Conservation (phyloP, 30 jellyfish, hydroid and myxozoan species). For the Hydractinia echinata region DNA sequence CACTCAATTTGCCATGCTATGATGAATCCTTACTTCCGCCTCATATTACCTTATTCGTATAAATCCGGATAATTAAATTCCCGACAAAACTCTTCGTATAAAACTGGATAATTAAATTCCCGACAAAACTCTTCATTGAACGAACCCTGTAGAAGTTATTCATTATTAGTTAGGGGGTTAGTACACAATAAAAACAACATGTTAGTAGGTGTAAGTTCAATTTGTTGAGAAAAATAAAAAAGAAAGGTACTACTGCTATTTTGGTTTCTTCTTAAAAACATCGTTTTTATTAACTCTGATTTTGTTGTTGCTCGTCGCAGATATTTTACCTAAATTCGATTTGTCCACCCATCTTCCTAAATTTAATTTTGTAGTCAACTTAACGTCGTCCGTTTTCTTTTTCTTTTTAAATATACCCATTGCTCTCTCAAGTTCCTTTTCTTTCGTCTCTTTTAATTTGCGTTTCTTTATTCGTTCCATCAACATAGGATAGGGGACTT, state of each 20-base stretch:
- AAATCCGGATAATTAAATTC: no score
- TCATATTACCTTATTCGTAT: no score
- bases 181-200: no score
- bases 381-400: conserved; percentile 39
- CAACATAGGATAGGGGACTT: conserved; percentile 64
- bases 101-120: no score
- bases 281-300: conserved; percentile 1
- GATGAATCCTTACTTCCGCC: no score
- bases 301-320: conserved; percentile 23
- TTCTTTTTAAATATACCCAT: conserved; percentile 64
- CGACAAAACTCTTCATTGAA: no score
- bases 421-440: conserved; percentile 52
- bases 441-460: conserved; percentile 38
- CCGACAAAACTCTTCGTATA: no score
- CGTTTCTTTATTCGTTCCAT: conserved; percentile 32
- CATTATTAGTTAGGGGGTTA: no score
- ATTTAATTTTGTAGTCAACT: conserved; percentile 11
- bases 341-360: conserved; percentile 68
- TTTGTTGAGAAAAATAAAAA: background rate
- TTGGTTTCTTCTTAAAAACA: background rate
- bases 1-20: no score
- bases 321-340: conserved; percentile 32
- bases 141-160: no score
- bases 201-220: background rate
- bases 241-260: conserved; percentile 2